Conservation (phyloP, 2,113 vertebrate genomes). For the Emberiza fucata region DNA sequence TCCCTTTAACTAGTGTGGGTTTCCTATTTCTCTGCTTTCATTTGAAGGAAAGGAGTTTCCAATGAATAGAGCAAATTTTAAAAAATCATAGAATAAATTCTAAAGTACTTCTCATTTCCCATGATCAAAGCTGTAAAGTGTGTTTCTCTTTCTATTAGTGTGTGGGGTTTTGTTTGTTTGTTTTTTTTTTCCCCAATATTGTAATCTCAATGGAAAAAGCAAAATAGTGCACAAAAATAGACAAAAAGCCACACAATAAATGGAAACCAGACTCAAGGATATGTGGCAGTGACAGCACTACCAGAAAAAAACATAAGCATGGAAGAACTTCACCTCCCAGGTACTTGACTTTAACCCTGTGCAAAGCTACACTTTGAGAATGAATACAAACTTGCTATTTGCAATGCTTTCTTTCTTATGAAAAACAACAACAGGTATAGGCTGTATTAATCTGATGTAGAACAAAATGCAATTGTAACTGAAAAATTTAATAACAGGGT, state of each 20-base stretch:
- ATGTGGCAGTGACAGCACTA: background rate
- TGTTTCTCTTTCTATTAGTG: background rate
- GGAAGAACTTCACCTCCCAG: background rate
- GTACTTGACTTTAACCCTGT: background rate
- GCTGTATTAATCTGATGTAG: background rate
- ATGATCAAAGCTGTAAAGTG: background rate
- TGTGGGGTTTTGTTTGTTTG: accelerated
- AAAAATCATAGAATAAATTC: background rate
- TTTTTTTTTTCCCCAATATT: background rate
- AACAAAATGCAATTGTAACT: background rate
- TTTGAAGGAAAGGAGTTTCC: background rate
- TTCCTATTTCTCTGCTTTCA: background rate
- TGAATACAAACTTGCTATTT: background rate
- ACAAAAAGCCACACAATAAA: background rate
- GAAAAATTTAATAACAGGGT: background rate
- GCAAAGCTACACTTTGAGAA: background rate
- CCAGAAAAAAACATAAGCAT: background rate
- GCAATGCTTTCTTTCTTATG: background rate
- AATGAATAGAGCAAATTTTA: background rate
- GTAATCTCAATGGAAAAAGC: background rate
- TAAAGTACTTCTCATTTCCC: background rate
- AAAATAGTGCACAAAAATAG: background rate
- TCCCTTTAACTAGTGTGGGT: background rate
- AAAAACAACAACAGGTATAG: background rate
- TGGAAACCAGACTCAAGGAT: background rate